Evolutionary conservation across 2,888 invertebrate genomes (phyloP).

Genomic region (Lepidonotus clava): DNA sequence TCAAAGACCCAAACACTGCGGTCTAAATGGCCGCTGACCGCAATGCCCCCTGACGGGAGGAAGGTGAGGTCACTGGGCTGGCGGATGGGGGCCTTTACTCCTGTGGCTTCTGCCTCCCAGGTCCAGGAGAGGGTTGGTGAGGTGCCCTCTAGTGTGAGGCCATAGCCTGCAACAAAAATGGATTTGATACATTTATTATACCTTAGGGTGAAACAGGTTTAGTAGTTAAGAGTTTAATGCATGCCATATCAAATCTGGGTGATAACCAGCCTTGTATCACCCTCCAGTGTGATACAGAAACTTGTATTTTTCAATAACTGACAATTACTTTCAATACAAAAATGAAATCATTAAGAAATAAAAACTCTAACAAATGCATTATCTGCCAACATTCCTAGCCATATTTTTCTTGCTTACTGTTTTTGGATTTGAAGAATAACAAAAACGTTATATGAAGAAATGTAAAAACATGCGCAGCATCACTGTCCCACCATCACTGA

Average conservation of each 20-base stretch:
- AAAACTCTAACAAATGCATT: too few relatives aligned
- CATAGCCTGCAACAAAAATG: neutral
- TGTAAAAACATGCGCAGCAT: too few relatives aligned
- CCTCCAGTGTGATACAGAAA: too few relatives aligned
- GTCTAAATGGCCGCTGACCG: neutral
- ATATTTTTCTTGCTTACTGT: too few relatives aligned
- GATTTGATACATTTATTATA: neutral
- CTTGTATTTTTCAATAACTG: neutral
- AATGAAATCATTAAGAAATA: neutral
- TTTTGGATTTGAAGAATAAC: too few relatives aligned
- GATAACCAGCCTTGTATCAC: too few relatives aligned
- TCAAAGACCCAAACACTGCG: neutral
- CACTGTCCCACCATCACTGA: too few relatives aligned
- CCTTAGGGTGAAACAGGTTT: neutral
- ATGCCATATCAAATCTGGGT: too few relatives aligned
- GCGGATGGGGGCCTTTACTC: neutral
- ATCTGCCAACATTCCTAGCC: neutral
- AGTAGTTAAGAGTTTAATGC: too few relatives aligned
- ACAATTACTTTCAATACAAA: neutral
- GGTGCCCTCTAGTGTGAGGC: neutral
- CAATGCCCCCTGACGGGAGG: neutral
- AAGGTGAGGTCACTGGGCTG: slow-evolving; percentile 10
- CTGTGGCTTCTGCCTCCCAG: neutral
- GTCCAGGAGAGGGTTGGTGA: neutral
- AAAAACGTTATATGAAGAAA: too few relatives aligned